Conservation (phyloP, 2,888 invertebrate species). For the Notodonta dromedarius region DNA sequence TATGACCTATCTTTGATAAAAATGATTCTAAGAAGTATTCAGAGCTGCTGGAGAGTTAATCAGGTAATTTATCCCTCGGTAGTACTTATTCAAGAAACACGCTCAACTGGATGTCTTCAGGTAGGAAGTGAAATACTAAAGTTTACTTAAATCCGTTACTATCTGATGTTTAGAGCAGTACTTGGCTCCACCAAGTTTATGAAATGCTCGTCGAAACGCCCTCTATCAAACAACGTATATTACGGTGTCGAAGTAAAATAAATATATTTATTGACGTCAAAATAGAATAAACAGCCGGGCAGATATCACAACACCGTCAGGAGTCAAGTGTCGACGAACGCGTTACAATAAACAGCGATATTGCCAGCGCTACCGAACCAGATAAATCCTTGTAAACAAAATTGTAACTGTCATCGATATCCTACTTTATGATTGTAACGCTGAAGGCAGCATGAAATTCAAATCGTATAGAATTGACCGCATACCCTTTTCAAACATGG, state of each 20-base stretch:
- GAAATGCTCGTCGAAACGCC: not conserved
- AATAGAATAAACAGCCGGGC: constrained; percentile 22
- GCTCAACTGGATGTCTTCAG: too few relatives aligned
- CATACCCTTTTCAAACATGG: constrained; percentile 60
- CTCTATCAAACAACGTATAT: not conserved
- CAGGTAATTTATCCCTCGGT: too few relatives aligned
- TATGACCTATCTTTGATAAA: too few relatives aligned
- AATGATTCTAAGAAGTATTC: too few relatives aligned
- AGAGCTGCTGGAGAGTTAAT: too few relatives aligned
- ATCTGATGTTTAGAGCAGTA: too few relatives aligned
- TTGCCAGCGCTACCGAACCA: constrained; percentile 40
- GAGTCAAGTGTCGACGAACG: constrained; percentile 33
- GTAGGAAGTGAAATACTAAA: too few relatives aligned
- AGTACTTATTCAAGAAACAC: too few relatives aligned
- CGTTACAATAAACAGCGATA: constrained; percentile 39
- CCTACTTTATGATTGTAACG: constrained; percentile 70
- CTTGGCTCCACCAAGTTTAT: not conserved
- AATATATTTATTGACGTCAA: constrained; percentile 36
- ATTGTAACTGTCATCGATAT: constrained; percentile 76
- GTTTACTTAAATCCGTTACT: too few relatives aligned
- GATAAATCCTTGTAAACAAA: constrained; percentile 77
- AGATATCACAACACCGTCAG: constrained; percentile 30
- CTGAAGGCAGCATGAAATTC: constrained; percentile 64
- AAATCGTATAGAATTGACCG: constrained; percentile 68
- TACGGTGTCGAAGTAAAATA: constrained; percentile 17